These are phyloP conservation scores for Sylvia borin DNA, from an alignment of 2,797 vertebrate species.

Conservation along the genomic window DNA sequence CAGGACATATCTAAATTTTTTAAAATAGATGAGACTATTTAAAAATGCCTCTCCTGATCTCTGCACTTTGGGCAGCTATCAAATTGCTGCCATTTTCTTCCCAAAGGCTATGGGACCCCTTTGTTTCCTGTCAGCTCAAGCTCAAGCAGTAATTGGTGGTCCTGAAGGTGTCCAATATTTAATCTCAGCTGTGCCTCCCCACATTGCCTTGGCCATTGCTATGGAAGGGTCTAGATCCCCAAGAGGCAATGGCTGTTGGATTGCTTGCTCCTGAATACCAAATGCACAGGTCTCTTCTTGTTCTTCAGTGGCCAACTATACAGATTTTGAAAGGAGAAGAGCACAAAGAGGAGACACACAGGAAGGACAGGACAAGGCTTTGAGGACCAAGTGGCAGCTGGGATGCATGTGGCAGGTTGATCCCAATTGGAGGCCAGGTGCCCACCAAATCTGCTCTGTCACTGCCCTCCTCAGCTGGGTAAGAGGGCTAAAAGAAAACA, in stretches of 20 bases:
- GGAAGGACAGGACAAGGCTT: background rate
- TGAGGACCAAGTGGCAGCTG: background rate
- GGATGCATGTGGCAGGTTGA: background rate
- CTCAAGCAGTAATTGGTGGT: accelerated
- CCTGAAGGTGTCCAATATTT: background rate
- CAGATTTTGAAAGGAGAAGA: background rate
- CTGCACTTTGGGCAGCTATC: background rate
- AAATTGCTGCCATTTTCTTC: background rate
- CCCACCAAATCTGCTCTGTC: background rate
- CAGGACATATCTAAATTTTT: background rate
- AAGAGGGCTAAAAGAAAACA: background rate
- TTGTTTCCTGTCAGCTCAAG: background rate
- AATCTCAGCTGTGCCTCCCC: background rate
- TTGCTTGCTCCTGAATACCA: background rate
- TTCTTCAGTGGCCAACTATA: background rate
- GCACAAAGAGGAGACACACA: accelerated
- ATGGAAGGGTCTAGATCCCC: background rate
- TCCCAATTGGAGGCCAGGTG: background rate
- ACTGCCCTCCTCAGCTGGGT: background rate
- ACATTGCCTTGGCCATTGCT: accelerated
- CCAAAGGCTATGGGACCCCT: background rate
- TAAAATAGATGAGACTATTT: background rate
- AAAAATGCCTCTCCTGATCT: background rate
- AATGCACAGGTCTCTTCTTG: background rate
- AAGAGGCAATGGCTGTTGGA: background rate